Conservation (phyloP, 2,888 invertebrate genomes). For the Pseudococcus longispinus region DNA sequence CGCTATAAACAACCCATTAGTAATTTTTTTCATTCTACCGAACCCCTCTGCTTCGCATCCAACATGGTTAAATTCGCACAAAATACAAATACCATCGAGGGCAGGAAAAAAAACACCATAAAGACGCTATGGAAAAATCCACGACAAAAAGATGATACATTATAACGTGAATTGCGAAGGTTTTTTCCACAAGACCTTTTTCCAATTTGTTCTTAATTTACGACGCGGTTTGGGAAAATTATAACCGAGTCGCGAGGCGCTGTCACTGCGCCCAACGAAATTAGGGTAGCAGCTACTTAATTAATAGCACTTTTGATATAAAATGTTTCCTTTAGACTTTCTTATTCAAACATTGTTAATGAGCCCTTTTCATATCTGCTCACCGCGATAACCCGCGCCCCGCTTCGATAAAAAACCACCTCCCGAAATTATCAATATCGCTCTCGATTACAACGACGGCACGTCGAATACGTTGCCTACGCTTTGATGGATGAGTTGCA, state of each 20-base stretch:
- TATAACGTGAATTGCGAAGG: not conserved
- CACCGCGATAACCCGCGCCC: slow-evolving; percentile 10
- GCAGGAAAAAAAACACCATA: not conserved
- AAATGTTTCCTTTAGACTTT: slow-evolving; percentile 45
- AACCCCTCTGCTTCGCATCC: not conserved
- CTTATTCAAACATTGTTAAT: slow-evolving; percentile 38
- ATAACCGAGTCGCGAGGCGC: slow-evolving; percentile 26
- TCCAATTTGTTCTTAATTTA: slow-evolving; percentile 42
- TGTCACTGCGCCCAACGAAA: not conserved
- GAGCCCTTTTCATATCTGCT: slow-evolving; percentile 36
- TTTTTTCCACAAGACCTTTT: slow-evolving; percentile 9
- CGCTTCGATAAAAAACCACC: not conserved
- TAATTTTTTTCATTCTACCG: slow-evolving; percentile 1
- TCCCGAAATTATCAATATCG: not conserved
- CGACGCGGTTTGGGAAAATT: slow-evolving; percentile 17
- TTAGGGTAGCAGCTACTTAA: slow-evolving; percentile 40
- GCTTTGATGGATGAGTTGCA: not conserved
- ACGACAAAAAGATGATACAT: slow-evolving; percentile 36
- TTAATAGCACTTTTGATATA: slow-evolving; percentile 42
- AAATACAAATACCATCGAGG: not conserved
- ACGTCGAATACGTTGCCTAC: not conserved
- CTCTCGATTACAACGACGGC: not conserved
- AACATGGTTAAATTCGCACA: not conserved
- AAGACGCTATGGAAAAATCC: not conserved
- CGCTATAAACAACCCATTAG: slow-evolving; percentile 20